These are phyloP conservation scores for Scolanthus callimorphus DNA, from an alignment of 92 coral and sea anemone species.

Conservation along the genomic window DNA sequence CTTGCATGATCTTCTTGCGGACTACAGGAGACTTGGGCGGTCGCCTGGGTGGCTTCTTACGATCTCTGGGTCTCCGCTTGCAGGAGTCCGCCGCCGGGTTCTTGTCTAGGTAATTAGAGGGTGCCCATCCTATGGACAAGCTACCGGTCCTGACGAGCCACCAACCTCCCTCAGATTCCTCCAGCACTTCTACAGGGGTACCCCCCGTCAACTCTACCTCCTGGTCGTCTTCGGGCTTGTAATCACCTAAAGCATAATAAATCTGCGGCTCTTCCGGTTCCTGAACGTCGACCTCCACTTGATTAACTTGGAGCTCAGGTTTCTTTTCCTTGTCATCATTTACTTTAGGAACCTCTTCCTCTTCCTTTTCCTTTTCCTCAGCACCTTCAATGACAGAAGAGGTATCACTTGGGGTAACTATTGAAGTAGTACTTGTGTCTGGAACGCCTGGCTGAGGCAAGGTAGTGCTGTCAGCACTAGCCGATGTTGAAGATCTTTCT, in stretches of 20 bases:
- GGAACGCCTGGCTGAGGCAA: too few species aligned
- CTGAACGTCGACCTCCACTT: neutral
- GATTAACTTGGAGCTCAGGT: conserved; percentile 6
- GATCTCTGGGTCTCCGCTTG: neutral
- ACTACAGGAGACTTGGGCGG: conserved; percentile 49
- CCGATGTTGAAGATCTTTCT: too few species aligned
- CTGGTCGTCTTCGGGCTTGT: conserved; percentile 48
- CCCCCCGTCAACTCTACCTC: conserved; percentile 73
- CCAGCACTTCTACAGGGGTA: conserved; percentile 71
- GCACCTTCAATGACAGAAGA: neutral
- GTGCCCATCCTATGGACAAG: conserved; percentile 92
- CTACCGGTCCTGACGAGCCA: conserved; percentile 85
- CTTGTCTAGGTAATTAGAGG: conserved; percentile 78
- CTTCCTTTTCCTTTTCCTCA: conserved; percentile 6
- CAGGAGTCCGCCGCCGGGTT: conserved; percentile 22
- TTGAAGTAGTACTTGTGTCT: too few species aligned
- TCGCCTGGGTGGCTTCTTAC: conserved; percentile 18
- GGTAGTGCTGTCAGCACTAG: too few species aligned
- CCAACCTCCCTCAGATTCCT: conserved; percentile 86
- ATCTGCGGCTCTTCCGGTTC: neutral
- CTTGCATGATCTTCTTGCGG: conserved; percentile 28
- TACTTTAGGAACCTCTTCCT: conserved; percentile 4
- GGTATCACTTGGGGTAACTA: too few species aligned
- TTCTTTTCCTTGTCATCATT: conserved; percentile 11
- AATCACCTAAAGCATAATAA: conserved; percentile 53